phyloP scores from a whole-genome alignment of 1,140 invertebrate genomes.

The Drosophila jambulina region DNA sequence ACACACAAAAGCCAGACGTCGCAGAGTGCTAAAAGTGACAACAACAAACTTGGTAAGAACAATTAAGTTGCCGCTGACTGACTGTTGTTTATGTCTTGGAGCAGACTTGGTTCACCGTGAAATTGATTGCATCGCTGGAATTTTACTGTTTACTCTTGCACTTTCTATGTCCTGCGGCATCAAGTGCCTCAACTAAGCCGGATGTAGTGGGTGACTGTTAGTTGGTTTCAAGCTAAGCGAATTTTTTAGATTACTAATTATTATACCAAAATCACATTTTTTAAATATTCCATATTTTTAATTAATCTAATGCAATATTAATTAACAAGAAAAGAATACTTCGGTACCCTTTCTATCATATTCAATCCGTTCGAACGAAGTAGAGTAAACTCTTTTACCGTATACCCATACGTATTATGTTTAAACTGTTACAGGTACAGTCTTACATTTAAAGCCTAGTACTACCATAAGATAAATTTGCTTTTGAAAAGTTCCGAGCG shows the following conservation, averaged over 20 bases:
- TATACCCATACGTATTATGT: no score
- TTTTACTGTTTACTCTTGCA: conserved; percentile 27
- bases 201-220: neutral
- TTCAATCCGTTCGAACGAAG: no score
- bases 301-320: no score
- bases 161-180: conserved; percentile 5
- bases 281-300: no score
- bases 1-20: conserved; percentile 15
- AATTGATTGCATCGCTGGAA: conserved; percentile 74
- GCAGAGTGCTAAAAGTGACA: conserved; percentile 27
- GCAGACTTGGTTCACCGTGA: conserved; percentile 49
- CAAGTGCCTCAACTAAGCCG: conserved; percentile 14
- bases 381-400: no score
- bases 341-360: no score
- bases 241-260: neutral
- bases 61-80: conserved; percentile 67
- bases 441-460: no score
- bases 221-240: neutral
- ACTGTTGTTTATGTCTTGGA: conserved; percentile 36
- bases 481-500: no score
- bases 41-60: conserved; percentile 50
- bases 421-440: no score
- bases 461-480: no score
- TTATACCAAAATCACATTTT: neutral
- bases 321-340: no score